These are phyloP conservation scores for Ceraclea dissimilis DNA, from an alignment of 2,888 invertebrate genomes.

Conservation along the genomic window DNA sequence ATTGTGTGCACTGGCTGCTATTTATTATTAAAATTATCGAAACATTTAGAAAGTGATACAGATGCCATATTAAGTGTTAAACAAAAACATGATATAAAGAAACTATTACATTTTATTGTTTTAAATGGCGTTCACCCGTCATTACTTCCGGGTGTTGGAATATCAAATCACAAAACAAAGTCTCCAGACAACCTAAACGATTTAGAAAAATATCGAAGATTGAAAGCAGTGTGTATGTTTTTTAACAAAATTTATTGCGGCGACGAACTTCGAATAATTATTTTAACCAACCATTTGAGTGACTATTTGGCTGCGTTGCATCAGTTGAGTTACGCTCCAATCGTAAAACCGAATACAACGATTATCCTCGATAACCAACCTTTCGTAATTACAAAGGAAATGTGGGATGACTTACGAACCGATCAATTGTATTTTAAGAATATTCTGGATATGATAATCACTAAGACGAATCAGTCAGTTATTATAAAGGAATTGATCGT, in stretches of 20 bases:
- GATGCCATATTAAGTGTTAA: slow-evolving; percentile 54
- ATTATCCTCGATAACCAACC: slow-evolving; percentile 27
- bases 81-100: slow-evolving; percentile 56
- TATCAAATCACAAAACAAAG: slow-evolving; percentile 34
- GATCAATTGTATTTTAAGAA: slow-evolving; percentile 47
- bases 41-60: slow-evolving; percentile 33
- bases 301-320: slow-evolving; percentile 60
- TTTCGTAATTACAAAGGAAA: slow-evolving; percentile 50
- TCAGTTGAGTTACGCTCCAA: slow-evolving; percentile 60
- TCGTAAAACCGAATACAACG: slow-evolving; percentile 49
- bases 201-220: slow-evolving; percentile 44
- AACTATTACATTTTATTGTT: slow-evolving; percentile 53
- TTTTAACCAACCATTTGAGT: slow-evolving; percentile 50
- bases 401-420: slow-evolving; percentile 42
- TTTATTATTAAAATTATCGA: slow-evolving; percentile 38
- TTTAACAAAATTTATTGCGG: slow-evolving; percentile 42
- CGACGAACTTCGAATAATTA: slow-evolving; percentile 47
- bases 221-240: slow-evolving; percentile 45
- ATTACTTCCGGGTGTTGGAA: slow-evolving; percentile 58
- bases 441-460: slow-evolving; percentile 46
- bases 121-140: slow-evolving; percentile 60
- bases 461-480: slow-evolving; percentile 51
- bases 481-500: slow-evolving; percentile 64
- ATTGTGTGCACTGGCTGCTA: slow-evolving; percentile 41
- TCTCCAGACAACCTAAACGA: slow-evolving; percentile 5